These are phyloP conservation scores for Pygmarrhopalites habei DNA, from an alignment of 1,140 invertebrate genomes.

Conservation along the genomic window DNA sequence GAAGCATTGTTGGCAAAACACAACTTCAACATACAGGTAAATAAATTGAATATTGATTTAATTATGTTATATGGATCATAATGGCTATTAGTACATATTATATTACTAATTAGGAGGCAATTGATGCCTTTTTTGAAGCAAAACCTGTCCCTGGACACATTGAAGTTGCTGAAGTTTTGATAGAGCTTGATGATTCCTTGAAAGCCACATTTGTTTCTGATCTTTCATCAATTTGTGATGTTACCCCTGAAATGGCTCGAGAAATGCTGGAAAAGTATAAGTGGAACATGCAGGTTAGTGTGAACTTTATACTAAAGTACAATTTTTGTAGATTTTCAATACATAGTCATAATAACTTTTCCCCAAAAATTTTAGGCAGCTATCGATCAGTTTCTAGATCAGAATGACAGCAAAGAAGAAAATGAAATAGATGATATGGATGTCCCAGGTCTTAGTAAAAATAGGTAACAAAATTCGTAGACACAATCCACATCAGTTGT, in stretches of 20 bases:
- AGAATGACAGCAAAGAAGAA: background rate
- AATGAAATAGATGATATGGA: background rate
- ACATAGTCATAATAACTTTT: background rate
- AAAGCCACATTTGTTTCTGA: constrained; percentile 28
- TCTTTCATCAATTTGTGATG: constrained; percentile 22
- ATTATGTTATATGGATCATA: no score
- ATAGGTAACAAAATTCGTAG: no score
- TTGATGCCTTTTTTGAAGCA: no score
- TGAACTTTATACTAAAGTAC: background rate
- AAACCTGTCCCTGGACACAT: no score
- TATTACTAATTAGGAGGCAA: no score
- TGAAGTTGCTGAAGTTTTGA: constrained; percentile 13
- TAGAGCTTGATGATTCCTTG: constrained; percentile 26
- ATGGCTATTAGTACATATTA: no score
- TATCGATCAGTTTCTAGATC: constrained; percentile 1
- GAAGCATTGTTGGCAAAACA: no score
- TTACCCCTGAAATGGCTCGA: constrained; percentile 13
- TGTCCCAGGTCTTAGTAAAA: no score
- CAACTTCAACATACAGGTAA: no score
- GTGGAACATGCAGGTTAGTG: constrained; percentile 39
- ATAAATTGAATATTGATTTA: no score
- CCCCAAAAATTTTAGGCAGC: background rate
- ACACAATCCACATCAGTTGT: no score
- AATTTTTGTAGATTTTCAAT: background rate
- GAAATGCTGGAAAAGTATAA: constrained; percentile 15